Base-by-base conservation (phyloP, 2,888 invertebrate genomes). In the Furcula furcula region DNA sequence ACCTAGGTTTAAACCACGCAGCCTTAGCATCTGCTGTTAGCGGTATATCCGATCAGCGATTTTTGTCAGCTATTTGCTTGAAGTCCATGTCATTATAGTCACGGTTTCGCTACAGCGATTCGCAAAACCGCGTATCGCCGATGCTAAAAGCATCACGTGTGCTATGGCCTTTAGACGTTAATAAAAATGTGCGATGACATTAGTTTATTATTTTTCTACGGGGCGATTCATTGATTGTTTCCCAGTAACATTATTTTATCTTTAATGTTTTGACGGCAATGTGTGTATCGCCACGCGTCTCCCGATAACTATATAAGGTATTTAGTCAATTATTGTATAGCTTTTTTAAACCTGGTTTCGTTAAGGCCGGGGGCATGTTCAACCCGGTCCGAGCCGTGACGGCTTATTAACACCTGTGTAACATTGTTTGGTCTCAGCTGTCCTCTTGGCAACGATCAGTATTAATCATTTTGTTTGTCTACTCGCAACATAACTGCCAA, bases 281-380 rank as follows among this genome's bases (percentile, higher is more conserved):
- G 31, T 36, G 41, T 63, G 55, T 63, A 54, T 59, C 55, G 42
- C 46, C 59, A 58, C 56, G 54, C 35, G 45, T 62, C 59, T 68
- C 72, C 72, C 55, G 53, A 57, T 81, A 80, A 79, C 75, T 65
- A 64, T 76, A 74, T 84, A 86, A 87, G 86, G 70, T 88, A 85
- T 87, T 84, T 87, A 88, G 88, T 87, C 87, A 87, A 88, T 86
- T 87, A 88, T 78, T 77, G 70, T 82, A 77, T 79, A 82, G 78
- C 76, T 85, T 82, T 78, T 71, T 67, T 69, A 61, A 62, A 65
- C 60, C 65, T 59, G 50, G 52, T 58, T 64, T 60, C 48, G 61
- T 51, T 58, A 59, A 62, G 76, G 77, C 76, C 76, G 77, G 3
- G 16, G 16, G 4, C 16, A 16, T 16, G 3, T 16, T 16, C 40